A percentile compares a stretch with the other conserved stretches of the same genome.
These are phyloP conservation scores for Ellobium chinense DNA, from an alignment of 2,888 invertebrate species.

Conservation along the genomic window DNA sequence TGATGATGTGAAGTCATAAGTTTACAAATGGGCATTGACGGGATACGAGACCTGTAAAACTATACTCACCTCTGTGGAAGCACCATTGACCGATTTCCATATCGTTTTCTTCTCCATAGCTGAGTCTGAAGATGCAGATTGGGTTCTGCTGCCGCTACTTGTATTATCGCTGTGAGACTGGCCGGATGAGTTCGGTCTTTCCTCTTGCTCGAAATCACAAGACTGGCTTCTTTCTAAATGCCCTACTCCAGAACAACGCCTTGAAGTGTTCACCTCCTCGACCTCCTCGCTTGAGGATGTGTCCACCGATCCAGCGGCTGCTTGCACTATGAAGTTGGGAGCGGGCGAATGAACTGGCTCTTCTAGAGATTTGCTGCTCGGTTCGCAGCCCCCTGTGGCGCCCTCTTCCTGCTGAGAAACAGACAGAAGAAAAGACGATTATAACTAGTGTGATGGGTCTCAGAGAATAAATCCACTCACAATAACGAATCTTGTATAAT, in stretches of 20 bases:
- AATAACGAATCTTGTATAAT: too few relatives aligned
- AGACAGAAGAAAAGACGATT: too few relatives aligned
- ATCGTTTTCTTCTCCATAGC: background rate
- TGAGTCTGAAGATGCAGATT: background rate
- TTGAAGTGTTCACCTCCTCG: too few relatives aligned
- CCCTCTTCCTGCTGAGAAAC: background rate
- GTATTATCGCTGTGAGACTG: background rate
- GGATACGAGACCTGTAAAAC: background rate
- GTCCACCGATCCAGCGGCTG: too few relatives aligned
- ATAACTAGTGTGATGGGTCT: too few relatives aligned
- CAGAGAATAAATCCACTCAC: too few relatives aligned
- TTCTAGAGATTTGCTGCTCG: background rate
- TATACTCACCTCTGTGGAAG: background rate
- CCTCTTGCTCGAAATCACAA: background rate
- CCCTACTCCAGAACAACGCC: background rate
- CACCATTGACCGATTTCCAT: background rate
- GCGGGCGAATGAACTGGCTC: too few relatives aligned
- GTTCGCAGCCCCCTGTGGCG: background rate
- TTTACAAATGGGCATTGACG: too few relatives aligned
- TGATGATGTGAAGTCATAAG: too few relatives aligned
- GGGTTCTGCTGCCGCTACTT: background rate
- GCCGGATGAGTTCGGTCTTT: background rate
- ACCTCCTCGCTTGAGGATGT: too few relatives aligned
- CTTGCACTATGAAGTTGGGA: too few relatives aligned
- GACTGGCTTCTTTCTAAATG: background rate